phyloP scores from a whole-genome alignment of 2,888 invertebrate species.

The Plusia festucae region DNA sequence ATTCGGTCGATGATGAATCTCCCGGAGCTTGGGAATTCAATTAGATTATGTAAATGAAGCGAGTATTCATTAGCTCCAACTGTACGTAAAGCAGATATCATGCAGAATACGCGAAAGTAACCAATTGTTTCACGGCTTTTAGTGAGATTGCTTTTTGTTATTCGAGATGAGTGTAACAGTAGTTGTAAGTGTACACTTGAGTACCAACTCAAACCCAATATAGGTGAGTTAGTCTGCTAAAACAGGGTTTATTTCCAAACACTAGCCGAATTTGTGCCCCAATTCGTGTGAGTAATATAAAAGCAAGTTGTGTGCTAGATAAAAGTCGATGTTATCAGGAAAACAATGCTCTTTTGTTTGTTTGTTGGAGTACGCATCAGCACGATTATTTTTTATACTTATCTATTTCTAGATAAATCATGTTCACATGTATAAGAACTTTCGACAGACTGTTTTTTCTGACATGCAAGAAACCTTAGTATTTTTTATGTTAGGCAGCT shows the following conservation, averaged over 20 bases:
- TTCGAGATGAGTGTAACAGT: neutral
- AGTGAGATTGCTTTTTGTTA: neutral
- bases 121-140: slow-evolving; percentile 1
- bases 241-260: neutral
- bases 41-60: slow-evolving; percentile 1
- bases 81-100: neutral
- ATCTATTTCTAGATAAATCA: neutral
- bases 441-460: too few relatives aligned
- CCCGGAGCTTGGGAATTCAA: neutral
- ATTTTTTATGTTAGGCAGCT: too few relatives aligned
- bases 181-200: neutral
- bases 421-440: too few relatives aligned
- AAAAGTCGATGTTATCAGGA: neutral
- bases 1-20: neutral
- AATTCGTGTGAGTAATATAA: neutral
- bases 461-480: too few relatives aligned
- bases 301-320: neutral
- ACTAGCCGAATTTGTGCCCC: neutral
- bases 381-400: neutral
- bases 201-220: neutral
- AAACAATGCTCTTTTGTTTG: neutral
- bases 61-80: neutral
- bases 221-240: neutral
- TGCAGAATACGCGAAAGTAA: neutral
- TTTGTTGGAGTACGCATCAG: neutral